phyloP scores from a whole-genome alignment of 2,797 vertebrate genomes.

The Sebastes melanostomus region DNA sequence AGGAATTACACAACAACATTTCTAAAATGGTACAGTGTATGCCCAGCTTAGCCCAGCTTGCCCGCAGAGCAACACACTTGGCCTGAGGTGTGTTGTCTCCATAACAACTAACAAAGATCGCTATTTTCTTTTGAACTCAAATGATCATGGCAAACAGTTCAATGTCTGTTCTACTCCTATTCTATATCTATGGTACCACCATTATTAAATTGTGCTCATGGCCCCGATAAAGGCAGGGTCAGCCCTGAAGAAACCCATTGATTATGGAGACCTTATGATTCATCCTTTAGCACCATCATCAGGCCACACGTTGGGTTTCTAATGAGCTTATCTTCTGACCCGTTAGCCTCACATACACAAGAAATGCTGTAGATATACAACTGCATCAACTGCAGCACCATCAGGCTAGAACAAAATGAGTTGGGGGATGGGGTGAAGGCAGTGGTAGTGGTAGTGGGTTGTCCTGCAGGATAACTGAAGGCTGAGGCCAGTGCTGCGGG shows the following conservation, averaged over 20 bases:
- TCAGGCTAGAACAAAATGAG: not conserved
- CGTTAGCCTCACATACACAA: not conserved
- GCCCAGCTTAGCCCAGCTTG: not conserved
- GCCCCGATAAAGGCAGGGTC: not conserved
- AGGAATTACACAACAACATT: too few species aligned
- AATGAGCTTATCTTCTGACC: not conserved
- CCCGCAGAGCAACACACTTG: not conserved
- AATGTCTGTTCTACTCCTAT: not conserved
- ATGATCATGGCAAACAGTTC: not conserved
- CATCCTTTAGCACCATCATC: not conserved
- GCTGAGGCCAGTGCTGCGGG: constrained; percentile 6
- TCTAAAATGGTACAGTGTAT: not conserved
- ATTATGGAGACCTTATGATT: not conserved
- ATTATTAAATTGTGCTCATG: not conserved
- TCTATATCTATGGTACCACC: not conserved
- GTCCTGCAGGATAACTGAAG: constrained; percentile 7
- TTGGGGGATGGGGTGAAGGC: not conserved
- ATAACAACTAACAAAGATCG: not conserved
- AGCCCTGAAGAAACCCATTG: not conserved
- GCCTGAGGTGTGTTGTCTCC: not conserved
- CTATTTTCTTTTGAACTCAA: not conserved
- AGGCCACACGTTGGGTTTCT: not conserved
- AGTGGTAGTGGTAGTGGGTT: not conserved
- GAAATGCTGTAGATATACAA: not conserved
- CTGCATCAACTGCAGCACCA: not conserved